Percentiles rank a stretch among this genome's conserved stretches.
Conservation (phyloP, 2,113 vertebrate genomes). For the Stegastes partitus region DNA sequence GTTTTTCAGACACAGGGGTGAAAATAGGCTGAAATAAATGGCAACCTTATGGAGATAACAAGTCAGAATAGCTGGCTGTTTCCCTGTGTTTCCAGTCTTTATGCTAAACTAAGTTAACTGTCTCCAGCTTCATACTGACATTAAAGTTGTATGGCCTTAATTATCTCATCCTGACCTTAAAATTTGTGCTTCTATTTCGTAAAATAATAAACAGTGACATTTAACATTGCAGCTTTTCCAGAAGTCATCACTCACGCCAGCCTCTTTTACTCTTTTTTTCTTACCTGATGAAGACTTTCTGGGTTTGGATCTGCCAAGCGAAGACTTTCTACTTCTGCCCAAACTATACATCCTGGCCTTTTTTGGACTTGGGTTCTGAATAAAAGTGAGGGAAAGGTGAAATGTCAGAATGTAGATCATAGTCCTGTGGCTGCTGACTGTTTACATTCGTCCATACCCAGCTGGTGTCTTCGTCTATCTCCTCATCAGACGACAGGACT, state of each 20-base stretch:
- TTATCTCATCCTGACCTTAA: too few relatives aligned
- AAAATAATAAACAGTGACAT: too few relatives aligned
- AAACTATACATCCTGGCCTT: neutral
- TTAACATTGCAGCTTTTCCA: neutral
- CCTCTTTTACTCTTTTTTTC: neutral
- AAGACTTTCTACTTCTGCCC: constrained; percentile 10
- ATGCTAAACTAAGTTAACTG: too few relatives aligned
- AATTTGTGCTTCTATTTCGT: too few relatives aligned
- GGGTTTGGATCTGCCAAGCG: constrained; percentile 16
- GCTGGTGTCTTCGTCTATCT: constrained; percentile 23
- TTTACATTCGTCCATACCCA: constrained; percentile 45
- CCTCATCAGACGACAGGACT: constrained; percentile 55
- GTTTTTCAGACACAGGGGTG: too few relatives aligned
- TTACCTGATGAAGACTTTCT: constrained; percentile 64
- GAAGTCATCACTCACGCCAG: neutral
- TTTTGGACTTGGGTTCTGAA: constrained; percentile 63
- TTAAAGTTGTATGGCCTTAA: too few relatives aligned
- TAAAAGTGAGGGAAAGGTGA: neutral
- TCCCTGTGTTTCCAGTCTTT: too few relatives aligned
- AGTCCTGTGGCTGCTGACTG: neutral
- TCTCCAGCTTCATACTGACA: too few relatives aligned
- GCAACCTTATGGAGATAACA: too few relatives aligned
- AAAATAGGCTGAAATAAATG: too few relatives aligned
- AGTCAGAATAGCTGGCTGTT: too few relatives aligned
- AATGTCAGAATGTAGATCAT: neutral